Evolutionary conservation across 1,140 invertebrate species (phyloP).

Genomic region (Drosophila chauvacae): DNA sequence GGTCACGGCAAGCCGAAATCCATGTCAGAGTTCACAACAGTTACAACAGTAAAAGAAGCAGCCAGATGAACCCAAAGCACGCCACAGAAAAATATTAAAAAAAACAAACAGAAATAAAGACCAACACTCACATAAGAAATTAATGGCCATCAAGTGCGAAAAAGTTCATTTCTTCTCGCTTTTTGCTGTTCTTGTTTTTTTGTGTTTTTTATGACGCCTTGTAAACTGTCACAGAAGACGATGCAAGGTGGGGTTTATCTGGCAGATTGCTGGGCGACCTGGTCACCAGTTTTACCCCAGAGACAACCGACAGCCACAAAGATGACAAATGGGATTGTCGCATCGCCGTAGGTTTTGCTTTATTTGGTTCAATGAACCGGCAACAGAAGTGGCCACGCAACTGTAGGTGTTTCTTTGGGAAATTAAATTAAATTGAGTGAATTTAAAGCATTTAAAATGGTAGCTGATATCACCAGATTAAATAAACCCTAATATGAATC

Average conservation of each 20-base stretch:
- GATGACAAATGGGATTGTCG: conserved; percentile 50
- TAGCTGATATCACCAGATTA: no score
- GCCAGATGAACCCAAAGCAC: conserved; percentile 44
- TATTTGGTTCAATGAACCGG: conserved; percentile 49
- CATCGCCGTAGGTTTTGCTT: conserved; percentile 34
- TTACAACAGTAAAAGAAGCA: conserved; percentile 35
- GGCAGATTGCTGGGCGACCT: conserved; percentile 32
- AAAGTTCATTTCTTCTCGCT: conserved; percentile 57
- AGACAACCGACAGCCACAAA: conserved; percentile 26
- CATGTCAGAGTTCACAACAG: conserved; percentile 55
- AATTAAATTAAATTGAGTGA: conserved; percentile 11
- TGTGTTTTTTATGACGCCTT: conserved; percentile 31
- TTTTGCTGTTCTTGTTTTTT: conserved; percentile 16
- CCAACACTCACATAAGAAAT: conserved; percentile 44
- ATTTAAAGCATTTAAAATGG: not conserved
- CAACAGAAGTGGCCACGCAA: conserved; percentile 3
- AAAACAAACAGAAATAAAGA: conserved; percentile 9
- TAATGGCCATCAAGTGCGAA: conserved; percentile 71
- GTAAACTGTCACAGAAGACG: conserved; percentile 50
- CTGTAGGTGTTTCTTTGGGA: conserved; percentile 1
- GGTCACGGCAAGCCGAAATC: conserved; percentile 42
- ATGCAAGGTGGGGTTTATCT: conserved; percentile 25
- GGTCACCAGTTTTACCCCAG: conserved; percentile 38
- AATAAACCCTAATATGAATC: not conserved
- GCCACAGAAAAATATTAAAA: conserved; percentile 40